phyloP scores from a whole-genome alignment of 2,113 vertebrate species.

The Herpailurus yagouaroundi region DNA sequence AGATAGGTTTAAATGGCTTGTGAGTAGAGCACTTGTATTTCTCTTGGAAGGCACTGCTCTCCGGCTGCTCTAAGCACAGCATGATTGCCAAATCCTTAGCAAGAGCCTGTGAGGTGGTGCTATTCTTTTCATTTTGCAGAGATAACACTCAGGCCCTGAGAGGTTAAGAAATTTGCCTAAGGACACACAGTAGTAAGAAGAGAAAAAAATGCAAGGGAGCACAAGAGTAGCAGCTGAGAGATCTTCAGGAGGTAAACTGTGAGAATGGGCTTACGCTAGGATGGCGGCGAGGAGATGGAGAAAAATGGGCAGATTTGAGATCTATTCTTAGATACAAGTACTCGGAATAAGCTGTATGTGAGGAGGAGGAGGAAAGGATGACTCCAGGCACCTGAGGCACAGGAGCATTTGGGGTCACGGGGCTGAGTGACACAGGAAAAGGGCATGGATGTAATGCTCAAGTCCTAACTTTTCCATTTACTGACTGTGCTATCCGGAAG shows the following conservation, averaged over 20 bases:
- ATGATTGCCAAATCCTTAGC: background rate
- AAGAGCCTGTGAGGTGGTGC: background rate
- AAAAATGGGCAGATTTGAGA: background rate
- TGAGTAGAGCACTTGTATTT: background rate
- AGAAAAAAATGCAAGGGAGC: background rate
- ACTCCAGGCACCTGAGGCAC: background rate
- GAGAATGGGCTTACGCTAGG: background rate
- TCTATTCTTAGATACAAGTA: background rate
- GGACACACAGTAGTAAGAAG: background rate
- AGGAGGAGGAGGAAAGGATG: background rate
- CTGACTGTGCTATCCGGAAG: background rate
- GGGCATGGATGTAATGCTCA: background rate
- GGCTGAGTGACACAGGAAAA: background rate
- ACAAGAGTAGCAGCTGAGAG: background rate
- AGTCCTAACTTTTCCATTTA: background rate
- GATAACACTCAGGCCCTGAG: background rate
- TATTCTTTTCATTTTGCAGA: background rate
- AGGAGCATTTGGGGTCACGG: background rate
- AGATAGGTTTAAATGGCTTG: background rate
- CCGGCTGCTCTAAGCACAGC: background rate
- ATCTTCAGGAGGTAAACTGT: background rate
- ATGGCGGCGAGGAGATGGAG: background rate
- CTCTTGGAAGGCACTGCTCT: background rate
- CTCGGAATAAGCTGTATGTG: fast-evolving
- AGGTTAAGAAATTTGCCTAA: background rate